Evolutionary conservation across 2,113 vertebrate species (phyloP).

Genomic region (Zingel zingel): DNA sequence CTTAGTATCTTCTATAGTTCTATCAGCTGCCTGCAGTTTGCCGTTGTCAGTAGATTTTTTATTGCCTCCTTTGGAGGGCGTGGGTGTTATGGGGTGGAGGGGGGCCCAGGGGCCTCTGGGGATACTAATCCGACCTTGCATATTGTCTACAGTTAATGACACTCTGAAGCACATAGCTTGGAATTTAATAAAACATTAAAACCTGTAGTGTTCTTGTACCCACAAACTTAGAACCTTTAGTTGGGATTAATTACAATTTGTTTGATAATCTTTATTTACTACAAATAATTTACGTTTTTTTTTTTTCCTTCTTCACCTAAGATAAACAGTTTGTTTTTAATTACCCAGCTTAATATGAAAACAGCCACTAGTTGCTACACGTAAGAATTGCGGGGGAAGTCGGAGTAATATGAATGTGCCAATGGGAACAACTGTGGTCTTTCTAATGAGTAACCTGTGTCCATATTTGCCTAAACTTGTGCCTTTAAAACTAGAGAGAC

Average conservation of each 20-base stretch:
- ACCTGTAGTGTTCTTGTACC: neutral
- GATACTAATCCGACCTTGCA: no score
- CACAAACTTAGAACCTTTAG: neutral
- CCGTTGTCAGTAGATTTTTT: no score
- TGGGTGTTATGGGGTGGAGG: no score
- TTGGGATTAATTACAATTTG: neutral
- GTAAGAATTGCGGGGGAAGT: neutral
- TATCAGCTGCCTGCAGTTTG: no score
- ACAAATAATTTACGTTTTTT: neutral
- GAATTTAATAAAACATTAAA: neutral
- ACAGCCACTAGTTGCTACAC: neutral
- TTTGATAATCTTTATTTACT: neutral
- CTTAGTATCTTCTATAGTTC: no score
- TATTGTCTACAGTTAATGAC: neutral
- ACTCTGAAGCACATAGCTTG: neutral
- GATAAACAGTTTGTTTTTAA: neutral
- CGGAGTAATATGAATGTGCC: conserved; percentile 39
- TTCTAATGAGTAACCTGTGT: conserved; percentile 86
- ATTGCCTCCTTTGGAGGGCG: no score
- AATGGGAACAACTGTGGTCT: conserved; percentile 48
- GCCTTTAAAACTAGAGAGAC: conserved; percentile 76
- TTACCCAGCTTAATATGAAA: conserved; percentile 5
- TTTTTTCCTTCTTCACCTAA: neutral
- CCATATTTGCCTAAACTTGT: conserved; percentile 85
- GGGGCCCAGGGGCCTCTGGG: no score